phyloP scores from a whole-genome alignment of 30 jellyfish, hydroid and myxozoan species.

The Rhopilema esculentum region DNA sequence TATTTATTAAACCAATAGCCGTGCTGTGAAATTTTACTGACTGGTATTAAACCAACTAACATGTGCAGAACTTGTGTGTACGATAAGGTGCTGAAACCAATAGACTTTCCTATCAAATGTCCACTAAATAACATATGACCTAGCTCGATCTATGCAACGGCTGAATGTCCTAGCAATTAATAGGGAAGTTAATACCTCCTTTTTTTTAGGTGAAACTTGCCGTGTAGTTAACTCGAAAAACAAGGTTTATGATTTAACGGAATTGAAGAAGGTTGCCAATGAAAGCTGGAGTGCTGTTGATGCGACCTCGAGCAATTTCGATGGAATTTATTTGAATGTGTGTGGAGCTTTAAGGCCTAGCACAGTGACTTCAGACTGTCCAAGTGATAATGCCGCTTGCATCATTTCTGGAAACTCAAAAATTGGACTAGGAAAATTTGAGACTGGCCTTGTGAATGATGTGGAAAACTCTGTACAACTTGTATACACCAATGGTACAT shows the following conservation, averaged over 20 bases:
- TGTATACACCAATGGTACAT: conserved; percentile 60
- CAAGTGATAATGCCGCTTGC: conserved; percentile 73
- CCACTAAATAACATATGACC: too few species aligned
- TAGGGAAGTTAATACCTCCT: too few species aligned
- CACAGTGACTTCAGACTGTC: conserved; percentile 49
- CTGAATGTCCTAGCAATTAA: too few species aligned
- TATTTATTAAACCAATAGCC: too few species aligned
- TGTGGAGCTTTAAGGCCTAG: conserved; percentile 57
- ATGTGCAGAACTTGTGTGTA: too few species aligned
- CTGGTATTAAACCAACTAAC: too few species aligned
- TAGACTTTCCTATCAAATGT: too few species aligned
- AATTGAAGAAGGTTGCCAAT: conserved; percentile 33
- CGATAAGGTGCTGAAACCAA: too few species aligned
- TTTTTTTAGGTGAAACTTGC: conserved; percentile 39
- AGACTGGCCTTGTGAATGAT: conserved; percentile 15
- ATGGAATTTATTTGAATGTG: conserved; percentile 53
- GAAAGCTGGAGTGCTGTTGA: conserved; percentile 67
- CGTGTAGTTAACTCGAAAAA: conserved; percentile 26
- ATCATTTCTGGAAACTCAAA: conserved; percentile 21
- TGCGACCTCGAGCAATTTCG: conserved; percentile 11
- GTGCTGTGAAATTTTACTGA: too few species aligned
- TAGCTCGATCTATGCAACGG: too few species aligned
- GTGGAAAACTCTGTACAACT: conserved; percentile 55
- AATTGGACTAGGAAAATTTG: conserved; percentile 68
- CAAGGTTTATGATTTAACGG: conserved; percentile 71